Evolutionary conservation across 2,113 vertebrate species (phyloP).

Genomic region (Malaclemys terrapin): DNA sequence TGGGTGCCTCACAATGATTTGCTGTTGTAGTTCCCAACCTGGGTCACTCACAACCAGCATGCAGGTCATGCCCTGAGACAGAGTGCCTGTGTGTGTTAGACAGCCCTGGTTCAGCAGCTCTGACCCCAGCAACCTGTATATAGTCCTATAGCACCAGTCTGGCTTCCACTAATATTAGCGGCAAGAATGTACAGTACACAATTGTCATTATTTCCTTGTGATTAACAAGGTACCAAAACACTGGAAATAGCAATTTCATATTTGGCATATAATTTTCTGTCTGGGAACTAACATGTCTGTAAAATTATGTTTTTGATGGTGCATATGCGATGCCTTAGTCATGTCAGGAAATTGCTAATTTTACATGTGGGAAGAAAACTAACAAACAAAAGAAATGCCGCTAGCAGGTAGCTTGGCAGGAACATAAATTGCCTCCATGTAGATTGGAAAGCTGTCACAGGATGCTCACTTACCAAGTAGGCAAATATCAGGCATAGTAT

Average conservation of each 20-base stretch:
- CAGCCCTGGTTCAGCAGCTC: too few relatives aligned
- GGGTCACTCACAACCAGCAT: too few relatives aligned
- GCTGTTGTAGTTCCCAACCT: too few relatives aligned
- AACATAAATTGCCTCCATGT: background rate
- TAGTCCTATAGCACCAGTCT: too few relatives aligned
- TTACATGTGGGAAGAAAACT: background rate
- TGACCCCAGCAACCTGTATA: too few relatives aligned
- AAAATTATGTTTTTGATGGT: background rate
- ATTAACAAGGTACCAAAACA: background rate
- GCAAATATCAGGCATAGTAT: background rate
- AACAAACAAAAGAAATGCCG: background rate
- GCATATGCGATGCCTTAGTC: background rate
- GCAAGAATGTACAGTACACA: background rate
- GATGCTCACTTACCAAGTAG: background rate
- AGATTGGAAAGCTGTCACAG: background rate
- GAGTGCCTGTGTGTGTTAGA: too few relatives aligned
- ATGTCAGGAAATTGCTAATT: background rate
- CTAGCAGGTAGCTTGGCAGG: too few relatives aligned
- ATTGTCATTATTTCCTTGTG: background rate
- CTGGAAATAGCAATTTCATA: background rate
- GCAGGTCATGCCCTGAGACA: too few relatives aligned
- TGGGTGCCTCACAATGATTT: too few relatives aligned
- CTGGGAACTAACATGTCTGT: background rate
- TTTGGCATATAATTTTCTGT: background rate
- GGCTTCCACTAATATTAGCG: too few relatives aligned